Conservation (phyloP, 2,797 vertebrate species). For the Cichlasoma orientale region DNA sequence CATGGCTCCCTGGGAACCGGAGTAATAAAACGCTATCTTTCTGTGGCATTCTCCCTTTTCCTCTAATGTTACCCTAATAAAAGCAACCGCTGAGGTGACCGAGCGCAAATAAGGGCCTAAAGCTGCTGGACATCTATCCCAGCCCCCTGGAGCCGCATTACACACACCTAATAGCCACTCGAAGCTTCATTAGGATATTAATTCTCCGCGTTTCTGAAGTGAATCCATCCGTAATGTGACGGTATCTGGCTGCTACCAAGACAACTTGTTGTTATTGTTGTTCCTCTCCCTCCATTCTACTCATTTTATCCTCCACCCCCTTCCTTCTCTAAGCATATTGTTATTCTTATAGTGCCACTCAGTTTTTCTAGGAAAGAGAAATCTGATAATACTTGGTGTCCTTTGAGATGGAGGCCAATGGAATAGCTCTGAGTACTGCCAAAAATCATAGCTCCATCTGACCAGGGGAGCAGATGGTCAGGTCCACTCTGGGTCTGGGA, state of each 20-base stretch:
- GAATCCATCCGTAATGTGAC: slow-evolving; percentile 96
- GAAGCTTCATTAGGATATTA: slow-evolving; percentile 98
- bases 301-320: slow-evolving; percentile 40
- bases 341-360: slow-evolving; percentile 74
- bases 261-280: slow-evolving; percentile 92
- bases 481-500: slow-evolving; percentile 73
- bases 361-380: slow-evolving; percentile 80
- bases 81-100: slow-evolving; percentile 94
- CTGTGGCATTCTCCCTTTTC: slow-evolving; percentile 84
- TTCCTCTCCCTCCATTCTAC: slow-evolving; percentile 37
- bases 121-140: slow-evolving; percentile 93
- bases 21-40: slow-evolving; percentile 93
- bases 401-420: slow-evolving; percentile 88
- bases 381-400: slow-evolving; percentile 90
- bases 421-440: slow-evolving; percentile 87
- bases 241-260: slow-evolving; percentile 88
- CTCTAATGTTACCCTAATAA: slow-evolving; percentile 95
- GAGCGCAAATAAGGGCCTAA: slow-evolving; percentile 92
- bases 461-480: slow-evolving; percentile 86
- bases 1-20: slow-evolving; percentile 91
- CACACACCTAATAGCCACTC: slow-evolving; percentile 94
- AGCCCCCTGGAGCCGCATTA: slow-evolving; percentile 96
- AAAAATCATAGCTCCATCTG: slow-evolving; percentile 83
- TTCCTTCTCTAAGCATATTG: slow-evolving; percentile 76
- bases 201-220: slow-evolving; percentile 94